Conservation (phyloP, 2,888 invertebrate genomes). For the Chorisops tibialis region DNA sequence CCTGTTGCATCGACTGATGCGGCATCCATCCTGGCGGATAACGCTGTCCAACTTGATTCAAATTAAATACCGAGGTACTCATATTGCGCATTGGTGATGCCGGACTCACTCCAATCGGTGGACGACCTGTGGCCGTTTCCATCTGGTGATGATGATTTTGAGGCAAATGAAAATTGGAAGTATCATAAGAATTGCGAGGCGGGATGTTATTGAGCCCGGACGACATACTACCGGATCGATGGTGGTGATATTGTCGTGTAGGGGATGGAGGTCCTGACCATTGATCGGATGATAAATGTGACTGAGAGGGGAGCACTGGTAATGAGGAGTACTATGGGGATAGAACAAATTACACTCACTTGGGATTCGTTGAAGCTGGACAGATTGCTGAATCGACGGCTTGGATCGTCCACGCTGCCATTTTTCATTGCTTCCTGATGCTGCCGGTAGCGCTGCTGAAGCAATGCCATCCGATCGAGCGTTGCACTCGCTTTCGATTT, state of each 20-base stretch:
- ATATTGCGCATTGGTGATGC: slow-evolving; percentile 39
- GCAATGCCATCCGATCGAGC: slow-evolving; percentile 49
- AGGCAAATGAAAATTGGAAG: slow-evolving; percentile 48
- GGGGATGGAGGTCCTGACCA: slow-evolving; percentile 52
- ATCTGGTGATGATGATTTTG: slow-evolving; percentile 42
- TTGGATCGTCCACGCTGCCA: slow-evolving; percentile 29
- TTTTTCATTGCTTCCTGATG: slow-evolving; percentile 56
- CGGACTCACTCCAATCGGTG: slow-evolving; percentile 8
- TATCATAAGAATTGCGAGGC: slow-evolving; percentile 28
- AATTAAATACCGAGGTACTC: slow-evolving; percentile 58
- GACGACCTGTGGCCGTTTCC: slow-evolving; percentile 24
- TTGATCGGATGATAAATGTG: slow-evolving; percentile 33
- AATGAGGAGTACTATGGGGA: not conserved
- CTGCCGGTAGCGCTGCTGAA: slow-evolving; percentile 59
- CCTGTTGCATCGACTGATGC: slow-evolving; percentile 53
- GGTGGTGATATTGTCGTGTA: too few relatives aligned
- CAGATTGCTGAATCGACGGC: slow-evolving; percentile 35
- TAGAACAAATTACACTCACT: slow-evolving; percentile 35
- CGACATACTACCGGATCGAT: slow-evolving; percentile 52
- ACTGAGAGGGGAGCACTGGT: slow-evolving; percentile 1
- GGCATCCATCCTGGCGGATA: slow-evolving; percentile 49
- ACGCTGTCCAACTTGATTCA: slow-evolving; percentile 49
- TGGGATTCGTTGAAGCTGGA: slow-evolving; percentile 41
- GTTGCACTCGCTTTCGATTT: slow-evolving; percentile 51
- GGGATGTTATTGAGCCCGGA: slow-evolving; percentile 46